A percentile compares a stretch with the other conserved stretches of the same genome.
Conservation (phyloP, 2,888 invertebrate genomes). For the Tuta absoluta region DNA sequence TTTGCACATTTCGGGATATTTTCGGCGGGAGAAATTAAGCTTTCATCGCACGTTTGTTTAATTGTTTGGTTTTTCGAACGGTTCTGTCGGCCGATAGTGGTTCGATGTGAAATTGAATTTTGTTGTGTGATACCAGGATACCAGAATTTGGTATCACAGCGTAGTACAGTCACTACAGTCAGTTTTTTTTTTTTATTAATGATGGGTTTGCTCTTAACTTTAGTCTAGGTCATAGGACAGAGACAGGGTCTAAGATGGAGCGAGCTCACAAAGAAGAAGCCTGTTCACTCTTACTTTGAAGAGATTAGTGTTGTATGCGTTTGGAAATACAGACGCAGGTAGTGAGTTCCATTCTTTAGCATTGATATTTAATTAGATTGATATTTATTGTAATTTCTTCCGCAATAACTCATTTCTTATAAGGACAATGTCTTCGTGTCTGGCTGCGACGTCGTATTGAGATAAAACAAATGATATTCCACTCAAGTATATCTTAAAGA, state of each 20-base stretch:
- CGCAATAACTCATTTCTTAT: conserved; percentile 16
- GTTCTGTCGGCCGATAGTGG: conserved; percentile 53
- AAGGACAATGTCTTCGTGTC: conserved; percentile 21
- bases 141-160: neutral
- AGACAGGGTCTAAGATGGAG: too few relatives aligned
- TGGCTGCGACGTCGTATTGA: conserved; percentile 24
- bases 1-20: conserved; percentile 63
- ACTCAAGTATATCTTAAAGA: conserved; percentile 13
- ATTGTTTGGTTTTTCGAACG: conserved; percentile 78
- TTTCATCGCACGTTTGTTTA: conserved; percentile 76
- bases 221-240: too few relatives aligned
- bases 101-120: conserved; percentile 74
- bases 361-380: too few relatives aligned
- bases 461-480: too few relatives aligned
- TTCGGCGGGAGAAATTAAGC: conserved; percentile 71
- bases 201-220: too few relatives aligned
- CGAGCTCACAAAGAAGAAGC: too few relatives aligned
- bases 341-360: too few relatives aligned
- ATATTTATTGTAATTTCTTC: conserved; percentile 18
- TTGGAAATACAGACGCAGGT: too few relatives aligned
- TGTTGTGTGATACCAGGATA: conserved; percentile 53
- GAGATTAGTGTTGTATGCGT: too few relatives aligned
- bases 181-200: too few relatives aligned
- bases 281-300: too few relatives aligned
- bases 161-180: too few relatives aligned